A percentile compares a stretch with the other conserved stretches of the same genome.
Conservation (phyloP, 2,113 vertebrate genomes). For the Gallinago jamesoni region DNA sequence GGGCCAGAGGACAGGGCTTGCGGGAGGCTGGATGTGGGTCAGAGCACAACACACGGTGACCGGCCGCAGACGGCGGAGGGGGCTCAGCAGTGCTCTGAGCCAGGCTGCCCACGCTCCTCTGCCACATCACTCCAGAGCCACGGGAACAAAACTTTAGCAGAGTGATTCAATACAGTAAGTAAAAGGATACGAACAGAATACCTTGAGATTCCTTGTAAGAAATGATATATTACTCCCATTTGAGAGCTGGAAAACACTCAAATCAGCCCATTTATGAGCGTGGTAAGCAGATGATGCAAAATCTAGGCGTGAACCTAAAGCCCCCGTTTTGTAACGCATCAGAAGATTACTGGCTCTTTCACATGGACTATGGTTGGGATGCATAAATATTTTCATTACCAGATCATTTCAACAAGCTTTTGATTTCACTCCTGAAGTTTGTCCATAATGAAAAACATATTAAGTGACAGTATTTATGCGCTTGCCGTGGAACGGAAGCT, state of each 20-base stretch:
- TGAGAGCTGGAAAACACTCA: neutral
- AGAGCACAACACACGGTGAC: neutral
- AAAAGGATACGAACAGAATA: neutral
- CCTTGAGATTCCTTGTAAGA: neutral
- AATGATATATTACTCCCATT: neutral
- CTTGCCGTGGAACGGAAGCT: neutral
- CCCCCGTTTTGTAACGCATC: neutral
- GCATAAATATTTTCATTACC: neutral
- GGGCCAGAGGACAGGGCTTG: constrained; percentile 27
- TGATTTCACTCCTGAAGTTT: neutral
- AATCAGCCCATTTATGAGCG: neutral
- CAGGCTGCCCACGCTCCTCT: neutral
- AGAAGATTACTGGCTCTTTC: neutral
- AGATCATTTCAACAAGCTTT: neutral
- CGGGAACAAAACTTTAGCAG: neutral
- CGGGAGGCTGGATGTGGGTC: constrained; percentile 45
- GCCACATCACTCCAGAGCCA: neutral
- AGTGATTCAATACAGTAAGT: neutral
- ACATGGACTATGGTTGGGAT: neutral
- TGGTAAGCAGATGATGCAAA: neutral
- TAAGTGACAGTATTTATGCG: neutral
- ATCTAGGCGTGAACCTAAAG: neutral
- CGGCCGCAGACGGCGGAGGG: neutral
- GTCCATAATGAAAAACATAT: neutral
- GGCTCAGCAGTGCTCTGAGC: neutral